Evolutionary conservation across 2,113 vertebrate genomes (phyloP).

Genomic region (Corythoichthys intestinalis): DNA sequence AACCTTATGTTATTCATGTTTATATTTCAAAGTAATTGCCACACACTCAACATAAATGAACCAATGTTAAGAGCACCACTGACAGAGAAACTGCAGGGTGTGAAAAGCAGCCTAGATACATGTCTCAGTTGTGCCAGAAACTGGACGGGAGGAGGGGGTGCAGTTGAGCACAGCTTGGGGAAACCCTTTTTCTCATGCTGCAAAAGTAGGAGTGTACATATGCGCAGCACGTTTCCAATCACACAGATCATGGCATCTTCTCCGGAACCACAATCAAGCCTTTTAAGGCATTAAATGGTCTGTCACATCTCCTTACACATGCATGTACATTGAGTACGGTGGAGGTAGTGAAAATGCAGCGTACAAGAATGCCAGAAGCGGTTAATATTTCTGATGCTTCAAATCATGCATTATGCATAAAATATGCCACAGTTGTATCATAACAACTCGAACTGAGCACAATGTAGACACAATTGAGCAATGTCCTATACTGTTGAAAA

Average conservation of each 20-base stretch:
- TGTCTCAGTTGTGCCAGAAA: constrained; percentile 31
- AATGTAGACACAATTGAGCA: background rate
- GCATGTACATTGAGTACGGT: background rate
- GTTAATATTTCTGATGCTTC: constrained; percentile 21
- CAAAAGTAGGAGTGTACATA: constrained; percentile 22
- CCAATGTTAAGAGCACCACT: constrained; percentile 1
- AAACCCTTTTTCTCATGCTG: constrained; percentile 29
- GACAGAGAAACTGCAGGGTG: constrained; percentile 19
- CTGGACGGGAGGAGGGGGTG: background rate
- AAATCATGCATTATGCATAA: constrained; percentile 2
- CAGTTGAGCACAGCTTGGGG: constrained; percentile 29
- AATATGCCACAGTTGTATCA: background rate
- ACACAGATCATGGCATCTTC: constrained; percentile 38
- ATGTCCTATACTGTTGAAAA: background rate
- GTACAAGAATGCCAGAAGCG: background rate
- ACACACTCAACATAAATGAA: constrained; percentile 1
- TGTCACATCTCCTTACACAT: constrained; percentile 24
- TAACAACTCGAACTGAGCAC: background rate
- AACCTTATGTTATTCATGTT: background rate
- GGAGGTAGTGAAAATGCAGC: constrained; percentile 19
- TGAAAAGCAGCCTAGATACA: constrained; percentile 18
- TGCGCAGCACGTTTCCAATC: constrained; percentile 42
- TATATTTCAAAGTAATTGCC: background rate
- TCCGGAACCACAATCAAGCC: constrained; percentile 21
- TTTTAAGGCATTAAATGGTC: constrained; percentile 21